Conservation (phyloP, 2,888 invertebrate species). For the Sepiola atlantica region DNA sequence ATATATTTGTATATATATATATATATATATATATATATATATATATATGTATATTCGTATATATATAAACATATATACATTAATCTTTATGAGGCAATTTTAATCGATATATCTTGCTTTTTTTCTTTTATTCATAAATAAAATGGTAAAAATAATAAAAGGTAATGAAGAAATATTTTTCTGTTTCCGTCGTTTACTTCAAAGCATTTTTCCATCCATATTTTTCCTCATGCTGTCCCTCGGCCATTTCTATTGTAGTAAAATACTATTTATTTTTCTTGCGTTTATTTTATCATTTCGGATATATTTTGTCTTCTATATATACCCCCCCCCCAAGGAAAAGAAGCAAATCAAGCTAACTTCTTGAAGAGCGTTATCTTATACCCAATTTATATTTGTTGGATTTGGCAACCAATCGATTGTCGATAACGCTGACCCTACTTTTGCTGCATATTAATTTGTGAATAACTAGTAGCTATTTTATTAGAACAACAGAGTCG, state of each 20-base stretch:
- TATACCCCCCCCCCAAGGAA: too few relatives aligned
- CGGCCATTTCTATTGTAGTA: neutral
- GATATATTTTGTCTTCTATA: too few relatives aligned
- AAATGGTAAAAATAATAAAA: too few relatives aligned
- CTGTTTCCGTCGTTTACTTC: neutral
- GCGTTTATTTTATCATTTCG: too few relatives aligned
- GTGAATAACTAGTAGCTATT: too few relatives aligned
- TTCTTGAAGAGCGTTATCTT: neutral
- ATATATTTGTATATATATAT: too few relatives aligned
- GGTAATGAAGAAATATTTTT: neutral
- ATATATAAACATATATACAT: too few relatives aligned
- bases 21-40: too few relatives aligned
- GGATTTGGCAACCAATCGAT: neutral
- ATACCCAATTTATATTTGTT: neutral
- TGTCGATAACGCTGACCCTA: neutral
- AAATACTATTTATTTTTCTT: too few relatives aligned
- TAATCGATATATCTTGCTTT: neutral
- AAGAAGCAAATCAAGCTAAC: neutral
- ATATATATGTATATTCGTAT: too few relatives aligned
- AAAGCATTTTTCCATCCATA: neutral
- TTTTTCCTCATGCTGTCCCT: neutral
- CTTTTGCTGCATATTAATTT: too few relatives aligned
- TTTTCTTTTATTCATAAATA: neutral
- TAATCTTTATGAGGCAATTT: neutral
- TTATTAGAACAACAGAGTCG: too few relatives aligned